These are phyloP conservation scores for Pollenia amentaria DNA, from an alignment of 2,888 invertebrate genomes.

Conservation along the genomic window DNA sequence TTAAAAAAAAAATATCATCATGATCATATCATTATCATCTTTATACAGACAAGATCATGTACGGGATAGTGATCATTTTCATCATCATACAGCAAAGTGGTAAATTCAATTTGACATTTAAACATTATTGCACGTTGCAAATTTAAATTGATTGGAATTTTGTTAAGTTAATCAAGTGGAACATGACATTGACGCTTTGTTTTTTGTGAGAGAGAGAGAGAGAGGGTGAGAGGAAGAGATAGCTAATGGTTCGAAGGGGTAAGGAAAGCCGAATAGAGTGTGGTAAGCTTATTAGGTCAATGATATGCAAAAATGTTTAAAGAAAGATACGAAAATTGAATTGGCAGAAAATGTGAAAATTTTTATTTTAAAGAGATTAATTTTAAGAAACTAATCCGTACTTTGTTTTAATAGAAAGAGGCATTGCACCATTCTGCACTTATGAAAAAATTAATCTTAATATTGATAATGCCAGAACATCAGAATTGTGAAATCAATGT, in stretches of 20 bases:
- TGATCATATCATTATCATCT: constrained; percentile 64
- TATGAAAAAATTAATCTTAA: too few relatives aligned
- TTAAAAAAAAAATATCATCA: constrained; percentile 50
- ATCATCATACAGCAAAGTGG: constrained; percentile 57
- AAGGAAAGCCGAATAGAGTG: not conserved
- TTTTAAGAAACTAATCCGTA: too few relatives aligned
- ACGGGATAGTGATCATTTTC: constrained; percentile 49
- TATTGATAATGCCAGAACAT: too few relatives aligned
- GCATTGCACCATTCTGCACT: too few relatives aligned
- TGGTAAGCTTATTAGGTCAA: constrained; percentile 3
- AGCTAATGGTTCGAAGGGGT: not conserved
- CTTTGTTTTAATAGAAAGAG: too few relatives aligned
- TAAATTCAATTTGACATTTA: constrained; percentile 75
- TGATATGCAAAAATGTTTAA: constrained; percentile 16
- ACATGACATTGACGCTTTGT: constrained; percentile 70
- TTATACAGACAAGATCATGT: constrained; percentile 44
- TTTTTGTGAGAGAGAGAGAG: constrained; percentile 7
- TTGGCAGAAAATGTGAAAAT: not conserved
- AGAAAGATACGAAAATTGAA: not conserved
- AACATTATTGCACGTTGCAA: constrained; percentile 77
- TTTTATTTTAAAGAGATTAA: too few relatives aligned
- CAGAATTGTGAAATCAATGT: too few relatives aligned
- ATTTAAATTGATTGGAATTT: constrained; percentile 78
- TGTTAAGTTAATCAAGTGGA: constrained; percentile 77
- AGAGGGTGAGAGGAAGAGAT: not conserved